phyloP scores from a whole-genome alignment of 2,888 invertebrate genomes.

The Amitus sp. region DNA sequence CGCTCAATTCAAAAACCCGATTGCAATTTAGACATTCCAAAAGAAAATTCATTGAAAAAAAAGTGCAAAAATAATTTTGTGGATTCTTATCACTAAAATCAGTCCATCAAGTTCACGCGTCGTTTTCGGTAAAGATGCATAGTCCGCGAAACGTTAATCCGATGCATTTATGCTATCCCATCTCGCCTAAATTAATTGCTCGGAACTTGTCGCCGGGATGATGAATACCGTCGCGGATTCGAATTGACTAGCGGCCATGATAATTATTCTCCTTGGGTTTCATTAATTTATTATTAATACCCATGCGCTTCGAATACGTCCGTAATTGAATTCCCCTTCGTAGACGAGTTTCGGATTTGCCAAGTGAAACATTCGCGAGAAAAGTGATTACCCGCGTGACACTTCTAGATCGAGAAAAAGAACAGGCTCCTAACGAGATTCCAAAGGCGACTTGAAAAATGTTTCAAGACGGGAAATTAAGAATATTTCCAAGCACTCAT shows the following conservation, averaged over 20 bases:
- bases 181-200: neutral
- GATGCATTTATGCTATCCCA: neutral
- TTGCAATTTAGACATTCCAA: too few species aligned
- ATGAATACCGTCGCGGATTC: neutral
- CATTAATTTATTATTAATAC: neutral
- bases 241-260: neutral
- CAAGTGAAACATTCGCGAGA: neutral
- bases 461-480: slow-evolving; percentile 25
- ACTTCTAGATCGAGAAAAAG: slow-evolving; percentile 11
- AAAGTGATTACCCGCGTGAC: neutral
- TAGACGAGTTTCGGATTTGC: neutral
- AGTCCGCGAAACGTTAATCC: too few species aligned
- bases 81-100: too few species aligned
- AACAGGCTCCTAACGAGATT: slow-evolving; percentile 28
- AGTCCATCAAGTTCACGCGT: too few species aligned
- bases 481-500: slow-evolving; percentile 33
- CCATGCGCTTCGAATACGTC: neutral
- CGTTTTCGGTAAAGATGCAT: slow-evolving; percentile 6
- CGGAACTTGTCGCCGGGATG: neutral
- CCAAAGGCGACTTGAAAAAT: slow-evolving; percentile 30
- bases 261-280: neutral
- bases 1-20: too few species aligned
- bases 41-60: neutral
- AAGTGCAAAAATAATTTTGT: neutral
- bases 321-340: neutral